Base-by-base conservation (phyloP, 2,797 vertebrate species). In the Pitangus sulphuratus region DNA sequence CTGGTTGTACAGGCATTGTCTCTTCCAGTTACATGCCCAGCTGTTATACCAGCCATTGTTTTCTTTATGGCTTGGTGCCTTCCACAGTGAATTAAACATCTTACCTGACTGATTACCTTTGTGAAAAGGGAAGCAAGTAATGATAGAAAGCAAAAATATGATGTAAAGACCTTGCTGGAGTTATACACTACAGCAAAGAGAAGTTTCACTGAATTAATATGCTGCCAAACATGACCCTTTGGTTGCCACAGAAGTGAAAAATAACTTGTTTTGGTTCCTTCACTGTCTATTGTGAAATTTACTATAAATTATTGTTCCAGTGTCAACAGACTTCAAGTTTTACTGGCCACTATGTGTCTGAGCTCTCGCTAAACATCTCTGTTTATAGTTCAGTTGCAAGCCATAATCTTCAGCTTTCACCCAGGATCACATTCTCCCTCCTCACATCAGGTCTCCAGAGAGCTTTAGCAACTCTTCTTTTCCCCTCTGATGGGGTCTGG, bases 1-100 rank as follows among this genome's bases (percentile, higher is more conserved):
- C 70, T 91, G 78, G 78, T 48, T 80, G 56, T 21, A 22, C 51
- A 61, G 64, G 14, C 44, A 72, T 94, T 95, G 89, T 95, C 90
- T 96, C 76, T 93, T 51, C 57, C 76, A 95, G 92, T 86, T 85
- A 45, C 66, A 37, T 57, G 89, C 68, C 81, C 68, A 77, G 83
- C 71, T 94, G 82, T 82, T 91, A 53, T 5, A 88, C 45, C 77
- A 94, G 25, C 26, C 53, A 24, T 30, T 90, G 90, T 95, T 97
- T 95, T 75, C 84, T 84, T 93, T 84, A 42, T 15, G 61, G 71
- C 69, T 89, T 62, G 44, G 45, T 61, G 50, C 58, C 61, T 87
- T 93, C 84, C 24, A 42, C 56, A 11, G 48, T 56, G 72, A 78
- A 79, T 93, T 79, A 88, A 95, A 57, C 30, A 33, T 68, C 82